Evolutionary conservation across 1,140 invertebrate species (phyloP), one percentile per base, ranked within the genome.

Genomic region (Dendrolimus punctatus): DNA sequence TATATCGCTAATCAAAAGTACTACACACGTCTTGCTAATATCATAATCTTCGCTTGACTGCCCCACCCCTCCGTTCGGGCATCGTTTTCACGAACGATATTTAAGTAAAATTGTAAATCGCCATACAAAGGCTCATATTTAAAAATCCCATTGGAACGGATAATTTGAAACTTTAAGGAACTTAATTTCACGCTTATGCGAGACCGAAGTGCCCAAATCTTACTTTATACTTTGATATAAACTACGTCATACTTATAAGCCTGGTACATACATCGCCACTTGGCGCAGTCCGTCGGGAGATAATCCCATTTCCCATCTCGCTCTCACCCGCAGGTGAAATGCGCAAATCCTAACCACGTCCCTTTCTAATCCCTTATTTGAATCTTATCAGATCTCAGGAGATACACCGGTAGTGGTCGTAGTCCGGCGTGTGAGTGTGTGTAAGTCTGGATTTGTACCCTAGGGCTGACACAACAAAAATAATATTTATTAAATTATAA

Each of bases 351-450:
- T 77, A 71, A 62, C 49, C 49, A 48, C 68, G 62, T 86, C 86
- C 70, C 76, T 45, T 73, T 86, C 83, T 87, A 88, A 88, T 88
- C 86, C 85, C 85, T 87, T 88, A 88, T 88, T 88, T 88, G 86
- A 88, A 88, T 88, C 86, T 88, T 86, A 87, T 87, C 86, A 87
- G 85, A 88, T 88, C 82, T 80, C 76, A 74, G 68, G 75, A 83
- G 77, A 80, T 76, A 77, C 73, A 80, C 71, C 79, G 76, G 76
- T 71, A 78, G 74, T 71, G 71, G 71, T 73, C 68, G 73, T 64
- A 60, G 66, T 71, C 66, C 71, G 66, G 70, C 76, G 73, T 71
- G 71, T 75, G 23, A 23, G 23, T 23, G 73, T 66, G 73, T 74
- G 77, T 80, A 76, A 65, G 58, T 67, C 68, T 71, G 71, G 64